Evolutionary conservation across 2,113 vertebrate genomes (phyloP).

Genomic region (Malurus elegans): DNA sequence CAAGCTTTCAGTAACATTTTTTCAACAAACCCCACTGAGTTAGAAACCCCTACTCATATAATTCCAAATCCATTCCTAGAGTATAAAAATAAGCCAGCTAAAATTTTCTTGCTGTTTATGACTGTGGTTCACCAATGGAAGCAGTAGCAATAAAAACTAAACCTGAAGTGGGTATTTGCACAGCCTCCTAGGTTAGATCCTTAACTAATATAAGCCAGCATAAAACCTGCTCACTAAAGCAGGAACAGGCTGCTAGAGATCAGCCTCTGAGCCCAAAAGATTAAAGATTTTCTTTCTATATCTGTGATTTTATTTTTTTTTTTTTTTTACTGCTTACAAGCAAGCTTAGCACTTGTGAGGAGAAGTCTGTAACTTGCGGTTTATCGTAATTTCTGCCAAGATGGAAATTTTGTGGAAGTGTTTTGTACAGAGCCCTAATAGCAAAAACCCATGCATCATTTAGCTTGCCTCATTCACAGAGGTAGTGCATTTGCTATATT

Average conservation of each 20-base stretch:
- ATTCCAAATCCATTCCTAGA: background rate
- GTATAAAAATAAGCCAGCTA: background rate
- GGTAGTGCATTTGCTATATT: conserved; percentile 72
- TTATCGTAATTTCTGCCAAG: background rate
- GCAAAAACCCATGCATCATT: conserved; percentile 37
- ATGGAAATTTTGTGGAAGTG: background rate
- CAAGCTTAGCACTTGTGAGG: background rate
- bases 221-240: background rate
- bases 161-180: background rate
- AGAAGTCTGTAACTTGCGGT: background rate
- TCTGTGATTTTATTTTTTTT: background rate
- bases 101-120: background rate
- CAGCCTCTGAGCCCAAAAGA: background rate
- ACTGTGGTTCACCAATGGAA: background rate
- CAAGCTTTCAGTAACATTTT: background rate
- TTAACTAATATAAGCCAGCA: background rate
- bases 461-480: conserved; percentile 30
- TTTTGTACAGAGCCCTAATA: conserved; percentile 1
- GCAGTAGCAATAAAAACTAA: background rate
- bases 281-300: background rate
- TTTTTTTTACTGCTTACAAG: background rate
- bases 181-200: background rate
- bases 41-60: background rate
- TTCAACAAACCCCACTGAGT: background rate
- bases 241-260: background rate